Conservation (phyloP, 37 sponge, comb jelly and placozoan species). For the Cliona cf. orientalis region DNA sequence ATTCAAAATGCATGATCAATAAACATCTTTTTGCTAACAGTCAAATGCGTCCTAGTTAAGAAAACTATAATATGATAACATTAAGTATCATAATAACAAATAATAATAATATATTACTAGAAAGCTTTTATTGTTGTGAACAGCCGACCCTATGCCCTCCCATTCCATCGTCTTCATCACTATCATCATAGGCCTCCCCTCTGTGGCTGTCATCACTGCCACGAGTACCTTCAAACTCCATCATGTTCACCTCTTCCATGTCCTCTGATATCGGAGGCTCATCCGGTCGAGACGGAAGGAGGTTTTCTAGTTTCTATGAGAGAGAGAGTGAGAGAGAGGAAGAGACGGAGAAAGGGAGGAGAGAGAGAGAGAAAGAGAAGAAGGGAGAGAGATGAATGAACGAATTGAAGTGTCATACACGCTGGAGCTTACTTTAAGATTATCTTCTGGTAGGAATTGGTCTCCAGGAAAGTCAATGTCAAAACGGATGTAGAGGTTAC, state of each 20-base stretch:
- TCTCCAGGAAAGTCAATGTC: constrained; percentile 84
- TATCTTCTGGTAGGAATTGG: constrained; percentile 34
- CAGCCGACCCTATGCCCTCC: constrained; percentile 25
- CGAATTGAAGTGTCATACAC: background rate
- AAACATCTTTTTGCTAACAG: too few relatives aligned
- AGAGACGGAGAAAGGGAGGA: background rate
- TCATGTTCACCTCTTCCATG: constrained; percentile 70
- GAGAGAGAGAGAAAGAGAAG: background rate
- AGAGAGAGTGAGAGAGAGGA: background rate
- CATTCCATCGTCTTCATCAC: constrained; percentile 35
- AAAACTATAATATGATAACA: too few relatives aligned
- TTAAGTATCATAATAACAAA: too few relatives aligned
- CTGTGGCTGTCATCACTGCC: background rate
- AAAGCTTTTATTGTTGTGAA: constrained; percentile 39
- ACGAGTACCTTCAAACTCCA: constrained; percentile 48
- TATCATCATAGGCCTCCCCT: constrained; percentile 24
- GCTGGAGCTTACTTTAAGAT: constrained; percentile 25
- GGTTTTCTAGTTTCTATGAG: constrained; percentile 46
- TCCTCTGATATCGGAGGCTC: constrained; percentile 28
- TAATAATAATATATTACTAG: too few relatives aligned
- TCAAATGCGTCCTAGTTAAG: too few relatives aligned
- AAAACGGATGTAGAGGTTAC: constrained; percentile 93
- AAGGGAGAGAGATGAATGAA: background rate
- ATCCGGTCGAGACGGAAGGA: constrained; percentile 30
- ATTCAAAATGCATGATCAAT: too few relatives aligned